phyloP scores from a whole-genome alignment of 2,888 invertebrate species.

The Xylocampa areola region DNA sequence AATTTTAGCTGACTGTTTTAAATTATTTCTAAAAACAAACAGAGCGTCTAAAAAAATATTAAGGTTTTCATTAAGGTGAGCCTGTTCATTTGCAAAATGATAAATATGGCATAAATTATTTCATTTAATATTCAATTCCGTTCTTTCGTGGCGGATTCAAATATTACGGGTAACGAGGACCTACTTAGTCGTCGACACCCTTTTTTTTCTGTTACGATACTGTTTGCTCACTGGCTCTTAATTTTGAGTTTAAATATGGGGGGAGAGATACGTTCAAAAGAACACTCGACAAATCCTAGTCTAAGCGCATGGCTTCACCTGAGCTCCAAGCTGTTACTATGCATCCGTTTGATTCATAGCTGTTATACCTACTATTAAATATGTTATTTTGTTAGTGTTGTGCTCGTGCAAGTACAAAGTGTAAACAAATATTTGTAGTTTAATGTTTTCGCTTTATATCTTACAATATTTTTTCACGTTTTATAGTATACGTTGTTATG shows the following conservation, averaged over 20 bases:
- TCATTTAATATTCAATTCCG: conserved; percentile 90
- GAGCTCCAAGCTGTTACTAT: conserved; percentile 50
- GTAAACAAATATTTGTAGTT: background rate
- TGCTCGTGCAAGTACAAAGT: background rate
- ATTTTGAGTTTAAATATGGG: conserved; percentile 87
- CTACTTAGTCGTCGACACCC: conserved; percentile 84
- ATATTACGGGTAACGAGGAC: conserved; percentile 81
- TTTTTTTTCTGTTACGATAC: conserved; percentile 83
- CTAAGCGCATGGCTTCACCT: conserved; percentile 73
- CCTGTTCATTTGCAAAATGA: conserved; percentile 89
- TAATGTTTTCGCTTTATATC: background rate
- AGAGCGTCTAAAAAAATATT: conserved; percentile 71
- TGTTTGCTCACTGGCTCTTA: conserved; percentile 86
- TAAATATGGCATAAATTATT: conserved; percentile 91
- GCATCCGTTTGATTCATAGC: conserved; percentile 11
- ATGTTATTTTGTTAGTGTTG: conserved; percentile 5
- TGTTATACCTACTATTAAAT: conserved; percentile 8
- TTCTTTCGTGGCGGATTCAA: conserved; percentile 83
- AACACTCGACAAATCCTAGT: conserved; percentile 79
- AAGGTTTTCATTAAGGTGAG: conserved; percentile 88
- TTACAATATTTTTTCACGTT: too few species aligned
- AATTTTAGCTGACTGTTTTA: background rate
- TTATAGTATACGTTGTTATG: background rate
- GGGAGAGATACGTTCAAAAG: conserved; percentile 82
- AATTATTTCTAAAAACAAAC: conserved; percentile 52